These are phyloP conservation scores for Agrilus cyanescens DNA, from an alignment of 2,888 invertebrate species.

Conservation along the genomic window DNA sequence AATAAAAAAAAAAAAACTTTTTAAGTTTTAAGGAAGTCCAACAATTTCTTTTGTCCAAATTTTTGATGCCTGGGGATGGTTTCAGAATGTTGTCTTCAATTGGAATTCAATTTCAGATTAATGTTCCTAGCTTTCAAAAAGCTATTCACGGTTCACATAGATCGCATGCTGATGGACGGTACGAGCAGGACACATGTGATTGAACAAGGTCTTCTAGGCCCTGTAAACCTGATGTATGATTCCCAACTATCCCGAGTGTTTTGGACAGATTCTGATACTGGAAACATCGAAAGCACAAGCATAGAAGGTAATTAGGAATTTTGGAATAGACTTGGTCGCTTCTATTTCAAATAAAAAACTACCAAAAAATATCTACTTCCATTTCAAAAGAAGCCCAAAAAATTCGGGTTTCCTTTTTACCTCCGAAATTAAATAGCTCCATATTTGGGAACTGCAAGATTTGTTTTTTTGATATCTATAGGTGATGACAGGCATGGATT, in stretches of 20 bases:
- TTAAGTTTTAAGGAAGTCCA: no score
- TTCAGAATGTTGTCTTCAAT: neutral
- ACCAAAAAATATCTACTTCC: no score
- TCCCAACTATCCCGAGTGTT: slow-evolving; percentile 46
- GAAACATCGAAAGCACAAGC: slow-evolving; percentile 51
- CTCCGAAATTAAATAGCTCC: no score
- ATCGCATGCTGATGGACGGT: slow-evolving; percentile 59
- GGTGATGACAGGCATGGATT: slow-evolving; percentile 33
- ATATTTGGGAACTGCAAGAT: neutral
- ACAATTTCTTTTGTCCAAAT: no score
- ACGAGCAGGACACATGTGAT: slow-evolving; percentile 36
- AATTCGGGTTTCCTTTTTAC: no score
- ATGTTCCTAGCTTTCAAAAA: slow-evolving; percentile 27
- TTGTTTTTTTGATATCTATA: slow-evolving; percentile 14
- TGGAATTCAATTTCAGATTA: slow-evolving; percentile 10
- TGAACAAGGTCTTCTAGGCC: slow-evolving; percentile 37
- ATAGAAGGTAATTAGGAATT: slow-evolving; percentile 39
- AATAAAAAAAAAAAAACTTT: no score
- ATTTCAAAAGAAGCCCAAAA: no score
- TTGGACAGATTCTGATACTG: slow-evolving; percentile 55
- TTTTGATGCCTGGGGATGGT: neutral
- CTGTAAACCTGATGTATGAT: slow-evolving; percentile 46
- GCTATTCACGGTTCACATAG: slow-evolving; percentile 41
- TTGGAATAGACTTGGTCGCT: neutral
- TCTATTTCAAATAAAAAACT: neutral